Percentiles rank a stretch among this genome's conserved stretches.
Conservation (phyloP, 2,888 invertebrate genomes). For the Villa cingulata region DNA sequence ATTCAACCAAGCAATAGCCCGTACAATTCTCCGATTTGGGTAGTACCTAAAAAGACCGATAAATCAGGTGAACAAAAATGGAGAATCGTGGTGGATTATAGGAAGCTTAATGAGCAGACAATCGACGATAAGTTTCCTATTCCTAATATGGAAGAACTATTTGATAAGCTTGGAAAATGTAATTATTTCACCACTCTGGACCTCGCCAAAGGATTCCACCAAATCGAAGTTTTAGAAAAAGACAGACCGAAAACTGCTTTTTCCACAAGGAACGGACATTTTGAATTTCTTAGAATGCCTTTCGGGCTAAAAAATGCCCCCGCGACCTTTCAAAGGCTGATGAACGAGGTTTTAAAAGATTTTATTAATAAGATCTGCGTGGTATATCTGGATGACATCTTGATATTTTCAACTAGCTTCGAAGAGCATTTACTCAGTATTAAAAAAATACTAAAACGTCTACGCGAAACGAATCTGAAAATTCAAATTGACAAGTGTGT, state of each 20-base stretch:
- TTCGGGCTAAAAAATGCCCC: constrained; percentile 5
- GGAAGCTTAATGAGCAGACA: constrained; percentile 13
- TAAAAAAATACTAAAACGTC: constrained; percentile 4
- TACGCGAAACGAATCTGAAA: constrained; percentile 10
- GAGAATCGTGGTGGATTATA: constrained; percentile 5
- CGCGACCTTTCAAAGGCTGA: neutral
- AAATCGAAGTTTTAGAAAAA: constrained; percentile 16
- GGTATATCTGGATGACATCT: constrained; percentile 14
- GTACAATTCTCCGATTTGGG: constrained; percentile 17
- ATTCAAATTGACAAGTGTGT: constrained; percentile 11
- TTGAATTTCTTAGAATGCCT: constrained; percentile 16
- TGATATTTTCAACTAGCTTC: constrained; percentile 13
- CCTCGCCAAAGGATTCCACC: constrained; percentile 19
- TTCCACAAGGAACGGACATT: constrained; percentile 20
- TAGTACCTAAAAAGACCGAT: constrained; percentile 16
- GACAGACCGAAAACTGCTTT: constrained; percentile 22
- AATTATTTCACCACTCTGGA: constrained; percentile 19
- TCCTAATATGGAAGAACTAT: constrained; percentile 17
- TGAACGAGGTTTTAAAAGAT: neutral
- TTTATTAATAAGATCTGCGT: neutral
- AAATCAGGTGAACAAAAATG: constrained; percentile 5
- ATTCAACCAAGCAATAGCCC: constrained; percentile 16
- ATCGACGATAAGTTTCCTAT: constrained; percentile 16
- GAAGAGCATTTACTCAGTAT: constrained; percentile 12
- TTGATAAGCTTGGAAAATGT: constrained; percentile 17